Conservation (phyloP, 2,113 vertebrate species). For the Aegithalos caudatus region DNA sequence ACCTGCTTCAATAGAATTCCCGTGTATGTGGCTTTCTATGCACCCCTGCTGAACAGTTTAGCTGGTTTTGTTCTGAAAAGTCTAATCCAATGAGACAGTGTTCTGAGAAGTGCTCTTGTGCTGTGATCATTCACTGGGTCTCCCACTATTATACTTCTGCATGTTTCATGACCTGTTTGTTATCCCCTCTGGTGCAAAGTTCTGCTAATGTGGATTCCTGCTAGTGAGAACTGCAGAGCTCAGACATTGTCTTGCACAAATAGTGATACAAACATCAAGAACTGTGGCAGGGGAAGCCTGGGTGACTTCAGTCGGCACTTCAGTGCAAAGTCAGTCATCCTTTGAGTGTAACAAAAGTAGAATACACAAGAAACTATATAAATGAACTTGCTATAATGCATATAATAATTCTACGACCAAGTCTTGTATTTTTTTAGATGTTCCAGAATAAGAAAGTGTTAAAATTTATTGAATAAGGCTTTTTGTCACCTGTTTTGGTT, state of each 20-base stretch:
- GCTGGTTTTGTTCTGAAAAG: background rate
- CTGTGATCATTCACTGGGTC: background rate
- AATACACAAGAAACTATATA: background rate
- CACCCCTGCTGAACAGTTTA: background rate
- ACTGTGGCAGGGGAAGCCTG: background rate
- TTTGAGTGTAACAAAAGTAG: background rate
- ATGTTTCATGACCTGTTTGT: background rate
- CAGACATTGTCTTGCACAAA: fast-evolving
- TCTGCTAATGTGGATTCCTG: background rate
- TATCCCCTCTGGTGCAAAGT: background rate
- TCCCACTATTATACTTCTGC: background rate
- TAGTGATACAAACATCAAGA: background rate
- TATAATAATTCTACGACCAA: background rate
- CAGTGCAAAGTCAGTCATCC: background rate
- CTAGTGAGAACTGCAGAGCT: background rate
- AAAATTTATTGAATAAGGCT: background rate
- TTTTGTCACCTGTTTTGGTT: background rate
- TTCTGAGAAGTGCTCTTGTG: background rate
- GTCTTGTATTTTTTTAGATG: background rate
- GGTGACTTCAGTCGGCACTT: background rate
- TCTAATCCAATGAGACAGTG: background rate
- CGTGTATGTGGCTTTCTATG: fast-evolving
- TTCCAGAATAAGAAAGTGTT: background rate
- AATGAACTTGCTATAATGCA: background rate
- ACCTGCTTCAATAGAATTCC: background rate